These are phyloP conservation scores for Brachionichthys hirsutus DNA, from an alignment of 2,113 vertebrate species.

Conservation along the genomic window DNA sequence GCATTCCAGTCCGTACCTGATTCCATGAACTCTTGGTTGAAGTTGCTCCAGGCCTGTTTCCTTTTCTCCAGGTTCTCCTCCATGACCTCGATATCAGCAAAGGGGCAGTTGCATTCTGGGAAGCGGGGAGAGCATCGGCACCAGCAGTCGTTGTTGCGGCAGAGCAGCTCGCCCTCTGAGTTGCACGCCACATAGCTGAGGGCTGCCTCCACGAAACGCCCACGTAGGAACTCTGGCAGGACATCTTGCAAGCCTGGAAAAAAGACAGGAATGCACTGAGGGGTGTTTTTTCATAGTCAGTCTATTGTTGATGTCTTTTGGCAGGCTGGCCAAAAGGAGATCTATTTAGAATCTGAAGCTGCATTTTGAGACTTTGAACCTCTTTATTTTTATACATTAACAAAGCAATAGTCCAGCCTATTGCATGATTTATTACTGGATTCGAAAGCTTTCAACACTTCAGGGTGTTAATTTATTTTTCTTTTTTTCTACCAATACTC, in stretches of 20 bases:
- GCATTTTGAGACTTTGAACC: too few species aligned
- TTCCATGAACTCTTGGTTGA: constrained; percentile 89
- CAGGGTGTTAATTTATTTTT: too few species aligned
- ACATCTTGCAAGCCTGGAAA: constrained; percentile 89
- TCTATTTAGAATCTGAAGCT: too few species aligned
- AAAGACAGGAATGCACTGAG: not conserved
- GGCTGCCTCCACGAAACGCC: constrained; percentile 90
- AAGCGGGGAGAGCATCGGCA: constrained; percentile 87
- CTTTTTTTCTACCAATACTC: too few species aligned
- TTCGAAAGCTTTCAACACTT: too few species aligned
- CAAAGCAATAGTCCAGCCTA: too few species aligned
- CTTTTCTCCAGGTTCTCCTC: constrained; percentile 89
- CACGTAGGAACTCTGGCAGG: constrained; percentile 88
- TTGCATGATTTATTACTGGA: too few species aligned
- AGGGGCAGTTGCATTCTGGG: constrained; percentile 94
- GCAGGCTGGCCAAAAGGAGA: not conserved
- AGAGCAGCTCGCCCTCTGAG: constrained; percentile 90
- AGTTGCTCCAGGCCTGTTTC: constrained; percentile 82
- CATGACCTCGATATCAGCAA: constrained; percentile 89
- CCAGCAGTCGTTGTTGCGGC: constrained; percentile 91
- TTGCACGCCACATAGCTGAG: constrained; percentile 96
- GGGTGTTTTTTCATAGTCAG: not conserved
- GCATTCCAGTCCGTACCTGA: constrained; percentile 80
- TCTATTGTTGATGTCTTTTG: not conserved
- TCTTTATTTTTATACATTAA: too few species aligned